Evolutionary conservation across 2,113 vertebrate genomes (phyloP).

Genomic region (Chlamydotis undulata): DNA sequence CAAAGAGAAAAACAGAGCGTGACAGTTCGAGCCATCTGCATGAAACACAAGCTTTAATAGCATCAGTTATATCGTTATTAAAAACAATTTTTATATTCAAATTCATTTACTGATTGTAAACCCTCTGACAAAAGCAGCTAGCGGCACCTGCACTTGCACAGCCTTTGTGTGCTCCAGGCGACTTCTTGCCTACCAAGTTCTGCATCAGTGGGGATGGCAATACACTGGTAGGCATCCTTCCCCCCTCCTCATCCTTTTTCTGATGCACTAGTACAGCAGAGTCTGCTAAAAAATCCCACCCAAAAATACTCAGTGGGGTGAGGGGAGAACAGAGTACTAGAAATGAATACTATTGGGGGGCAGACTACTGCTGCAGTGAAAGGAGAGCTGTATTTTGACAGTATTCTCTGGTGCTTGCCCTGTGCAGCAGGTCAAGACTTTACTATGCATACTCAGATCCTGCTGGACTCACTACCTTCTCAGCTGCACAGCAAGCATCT

Average conservation of each 20-base stretch:
- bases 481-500: neutral
- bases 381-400: neutral
- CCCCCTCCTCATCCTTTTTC: neutral
- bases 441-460: neutral
- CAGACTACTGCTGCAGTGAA: neutral
- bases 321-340: neutral
- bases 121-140: neutral
- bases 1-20: neutral
- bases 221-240: neutral
- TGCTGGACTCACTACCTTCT: neutral
- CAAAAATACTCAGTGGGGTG: neutral
- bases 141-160: slow-evolving; percentile 38
- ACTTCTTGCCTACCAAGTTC: slow-evolving; percentile 43
- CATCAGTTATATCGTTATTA: slow-evolving; percentile 55
- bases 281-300: neutral
- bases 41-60: slow-evolving; percentile 26
- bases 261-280: neutral
- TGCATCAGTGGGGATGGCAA: slow-evolving; percentile 1
- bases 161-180: neutral
- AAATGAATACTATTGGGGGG: slow-evolving; percentile 2
- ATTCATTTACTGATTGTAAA: slow-evolving; percentile 57
- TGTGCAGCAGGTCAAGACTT: neutral
- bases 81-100: slow-evolving; percentile 33
- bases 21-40: slow-evolving; percentile 68
- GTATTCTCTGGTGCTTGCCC: neutral